These are phyloP conservation scores for Emesis castigata DNA, from an alignment of 2,888 invertebrate species.

Conservation along the genomic window DNA sequence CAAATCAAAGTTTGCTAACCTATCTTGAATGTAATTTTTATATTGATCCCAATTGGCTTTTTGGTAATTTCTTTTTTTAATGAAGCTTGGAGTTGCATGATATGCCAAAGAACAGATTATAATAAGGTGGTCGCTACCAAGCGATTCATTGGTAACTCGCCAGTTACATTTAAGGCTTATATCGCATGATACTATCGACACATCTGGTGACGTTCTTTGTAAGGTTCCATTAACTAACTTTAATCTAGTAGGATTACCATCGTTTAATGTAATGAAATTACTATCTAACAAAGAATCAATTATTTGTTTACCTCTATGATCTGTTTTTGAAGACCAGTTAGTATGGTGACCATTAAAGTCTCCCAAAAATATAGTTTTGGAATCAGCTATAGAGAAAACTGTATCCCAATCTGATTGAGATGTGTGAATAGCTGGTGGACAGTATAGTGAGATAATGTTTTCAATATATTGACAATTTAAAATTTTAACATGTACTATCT, in stretches of 20 bases:
- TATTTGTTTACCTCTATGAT: background rate
- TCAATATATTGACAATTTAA: constrained; percentile 3
- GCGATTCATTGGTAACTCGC: background rate
- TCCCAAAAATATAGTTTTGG: background rate
- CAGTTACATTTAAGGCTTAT: background rate
- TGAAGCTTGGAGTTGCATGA: background rate
- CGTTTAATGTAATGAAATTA: background rate
- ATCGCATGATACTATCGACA: background rate
- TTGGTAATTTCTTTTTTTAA: background rate
- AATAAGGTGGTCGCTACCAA: background rate
- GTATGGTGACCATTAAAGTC: background rate
- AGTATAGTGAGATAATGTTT: constrained; percentile 2
- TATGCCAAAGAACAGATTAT: background rate
- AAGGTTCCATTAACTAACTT: background rate
- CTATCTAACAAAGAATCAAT: background rate
- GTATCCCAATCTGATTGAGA: constrained; percentile 13
- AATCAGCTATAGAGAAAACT: background rate
- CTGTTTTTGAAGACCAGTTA: background rate
- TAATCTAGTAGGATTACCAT: background rate
- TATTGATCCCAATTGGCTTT: background rate
- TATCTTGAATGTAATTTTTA: background rate
- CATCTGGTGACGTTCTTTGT: background rate
- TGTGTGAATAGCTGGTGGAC: constrained; percentile 21
- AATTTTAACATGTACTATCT: background rate
- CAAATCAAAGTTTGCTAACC: background rate